Base-by-base conservation (phyloP, 2,888 invertebrate genomes). In the Caenorhabditis panamensis region DNA sequence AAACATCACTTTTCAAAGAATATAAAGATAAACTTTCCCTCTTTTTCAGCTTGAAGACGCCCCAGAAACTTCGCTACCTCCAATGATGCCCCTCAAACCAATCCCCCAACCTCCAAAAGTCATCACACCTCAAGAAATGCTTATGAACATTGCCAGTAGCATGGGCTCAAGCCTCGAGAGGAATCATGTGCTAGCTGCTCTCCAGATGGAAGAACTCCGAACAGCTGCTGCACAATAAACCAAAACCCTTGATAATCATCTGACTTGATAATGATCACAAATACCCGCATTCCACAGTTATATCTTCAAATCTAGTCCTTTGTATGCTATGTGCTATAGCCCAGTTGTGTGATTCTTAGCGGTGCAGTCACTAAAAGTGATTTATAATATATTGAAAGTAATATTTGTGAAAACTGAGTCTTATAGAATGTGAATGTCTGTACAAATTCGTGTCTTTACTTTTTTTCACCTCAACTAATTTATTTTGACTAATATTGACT, bases 61-160 rank as follows among this genome's bases (percentile, higher is more conserved):
- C 0, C 49, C 75, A 0, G 75, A 75, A 44, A 0, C 72, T 26
- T 16, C 56, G 1, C 20, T 71, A 1, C 54, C 47, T 49, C 28
- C 54, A 13, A 18, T 73, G 37, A 31, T 13, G 9, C 5, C 13
- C 13, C 8, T 41, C n/a, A 75, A 75, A 16, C 75, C 75, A n/a
- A 53, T 67, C 20, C 59, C 24, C 18, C 66, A 66, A 44, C 9
- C 53, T 0, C 59, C 66, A 22, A 75, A 75, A 61, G 54, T 58
- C n/a, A 64, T 73, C 9, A 75, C 59, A 20, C 75, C 66, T 51
- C 75, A 75, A 31, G 66, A 75, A 20, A 53, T 75, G 66, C 26
- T 75, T 13, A 53, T 75, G 61, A 75, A 75, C 58, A 61, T 75
- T 44, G 75, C 75, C 4, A 66, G 75, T 53, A 75, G 53, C 24